A percentile compares a stretch with the other conserved stretches of the same genome.
These are phyloP conservation scores for Artibeus lituratus DNA, from an alignment of 2,797 vertebrate species.

Conservation along the genomic window DNA sequence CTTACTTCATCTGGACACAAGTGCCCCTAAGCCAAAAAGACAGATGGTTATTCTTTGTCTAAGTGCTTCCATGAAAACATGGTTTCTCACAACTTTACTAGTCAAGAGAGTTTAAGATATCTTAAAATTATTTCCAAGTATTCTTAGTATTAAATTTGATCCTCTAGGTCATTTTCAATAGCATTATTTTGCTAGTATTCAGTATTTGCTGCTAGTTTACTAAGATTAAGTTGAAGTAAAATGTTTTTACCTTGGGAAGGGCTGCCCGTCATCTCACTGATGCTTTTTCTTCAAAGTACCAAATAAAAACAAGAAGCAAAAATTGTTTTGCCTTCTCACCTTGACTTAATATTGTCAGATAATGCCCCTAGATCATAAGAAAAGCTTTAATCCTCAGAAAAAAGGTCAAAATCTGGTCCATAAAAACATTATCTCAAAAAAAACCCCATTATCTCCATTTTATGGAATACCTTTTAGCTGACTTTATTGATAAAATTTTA, in stretches of 20 bases:
- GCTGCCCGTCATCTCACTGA: neutral
- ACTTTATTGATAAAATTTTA: neutral
- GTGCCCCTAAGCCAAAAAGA: neutral
- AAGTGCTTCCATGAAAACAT: neutral
- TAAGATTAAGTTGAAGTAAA: neutral
- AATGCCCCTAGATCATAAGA: neutral
- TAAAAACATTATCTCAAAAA: too few relatives aligned
- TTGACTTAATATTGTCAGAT: neutral
- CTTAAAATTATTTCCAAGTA: neutral
- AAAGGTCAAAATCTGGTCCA: neutral
- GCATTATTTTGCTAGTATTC: conserved; percentile 6
- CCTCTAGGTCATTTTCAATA: neutral
- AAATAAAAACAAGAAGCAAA: conserved; percentile 28
- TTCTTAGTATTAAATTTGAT: conserved; percentile 29
- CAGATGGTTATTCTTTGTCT: conserved; percentile 36
- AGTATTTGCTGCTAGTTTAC: neutral
- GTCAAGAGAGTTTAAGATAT: neutral
- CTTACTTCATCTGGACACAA: neutral
- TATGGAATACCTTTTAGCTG: conserved; percentile 14
- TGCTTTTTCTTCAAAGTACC: neutral
- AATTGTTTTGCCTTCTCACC: neutral
- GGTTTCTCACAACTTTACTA: conserved; percentile 12
- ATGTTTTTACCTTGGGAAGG: neutral
- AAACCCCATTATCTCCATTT: neutral
- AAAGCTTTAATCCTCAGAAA: conserved; percentile 9